A percentile compares a stretch with the other conserved stretches of the same genome.
phyloP scores from a whole-genome alignment of 2,113 vertebrate species.

The Epinephelus cyanopodus region DNA sequence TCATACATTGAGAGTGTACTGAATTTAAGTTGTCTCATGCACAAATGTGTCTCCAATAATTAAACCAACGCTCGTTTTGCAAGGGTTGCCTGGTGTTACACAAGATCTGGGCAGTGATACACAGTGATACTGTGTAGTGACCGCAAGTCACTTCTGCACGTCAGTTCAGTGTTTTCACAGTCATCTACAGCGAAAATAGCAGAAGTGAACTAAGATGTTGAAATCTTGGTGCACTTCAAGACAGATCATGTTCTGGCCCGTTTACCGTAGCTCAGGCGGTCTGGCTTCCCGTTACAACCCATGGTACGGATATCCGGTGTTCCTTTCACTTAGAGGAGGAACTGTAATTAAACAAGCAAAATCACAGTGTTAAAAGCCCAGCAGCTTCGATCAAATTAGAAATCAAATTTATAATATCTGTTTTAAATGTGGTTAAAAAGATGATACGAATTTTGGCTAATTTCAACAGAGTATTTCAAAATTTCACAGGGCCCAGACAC shows the following conservation, averaged over 20 bases:
- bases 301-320: slow-evolving; percentile 67
- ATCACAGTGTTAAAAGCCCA: slow-evolving; percentile 34
- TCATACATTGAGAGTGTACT: not conserved
- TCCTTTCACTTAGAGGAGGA: slow-evolving; percentile 61
- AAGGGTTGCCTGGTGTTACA: slow-evolving; percentile 67
- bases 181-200: slow-evolving; percentile 75
- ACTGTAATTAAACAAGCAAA: slow-evolving; percentile 43
- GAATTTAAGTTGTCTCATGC: slow-evolving; percentile 25
- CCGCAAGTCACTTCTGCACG: slow-evolving; percentile 78
- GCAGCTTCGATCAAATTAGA: not conserved
- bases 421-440: slow-evolving; percentile 12
- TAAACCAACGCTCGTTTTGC: slow-evolving; percentile 57
- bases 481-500: not conserved
- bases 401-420: not conserved
- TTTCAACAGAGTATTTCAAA: not conserved
- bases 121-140: slow-evolving; percentile 70
- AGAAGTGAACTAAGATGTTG: slow-evolving; percentile 82
- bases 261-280: slow-evolving; percentile 77
- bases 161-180: slow-evolving; percentile 71
- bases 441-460: not conserved
- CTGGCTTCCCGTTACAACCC: slow-evolving; percentile 75
- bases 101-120: slow-evolving; percentile 71
- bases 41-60: slow-evolving; percentile 30
- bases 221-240: slow-evolving; percentile 79
- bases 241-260: slow-evolving; percentile 66